Evolutionary conservation across 1,140 invertebrate species (phyloP), one percentile per base, ranked within the genome.

Genomic region (Drosophila guanche): DNA sequence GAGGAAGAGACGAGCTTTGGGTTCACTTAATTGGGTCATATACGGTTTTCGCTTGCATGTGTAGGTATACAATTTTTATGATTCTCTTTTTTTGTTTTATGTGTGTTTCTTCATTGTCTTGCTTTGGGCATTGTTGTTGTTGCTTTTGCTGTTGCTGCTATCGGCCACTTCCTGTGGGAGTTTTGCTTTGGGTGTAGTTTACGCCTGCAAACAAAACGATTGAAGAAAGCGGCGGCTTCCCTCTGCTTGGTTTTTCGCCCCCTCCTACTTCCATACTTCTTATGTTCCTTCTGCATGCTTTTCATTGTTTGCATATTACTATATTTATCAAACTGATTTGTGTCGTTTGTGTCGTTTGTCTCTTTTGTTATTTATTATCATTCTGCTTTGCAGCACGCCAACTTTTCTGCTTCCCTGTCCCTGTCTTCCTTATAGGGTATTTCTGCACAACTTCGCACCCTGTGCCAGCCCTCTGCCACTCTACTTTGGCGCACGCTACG

Each of bases 11-110:
- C 66, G 58, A 71, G 66, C 74, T 70, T 76, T 76, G 51, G 70
- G 62, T 74, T 83, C 55, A 76, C 65, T 90, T 86, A 89, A 89
- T 89, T 86, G 77, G 86, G 86, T 89, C 86, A 89, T 76, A 66
- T 77, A 81, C 80, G 75, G 75, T 84, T 79, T 88, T 81, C 65
- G 72, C 67, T 76, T 84, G 71, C 81, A 73, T 69, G 59, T 68
- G 48, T 20, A 20, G 16, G 16, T 58, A 57, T 59, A 76, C 57
- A 33, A 53, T 76, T 59, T 79, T 74, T 62, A 70, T 75, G 60
- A 46, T 57, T 70, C 81, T 78, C 51, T 60, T 78, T 70, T 20
- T 27, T 56, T 50, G 54, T 57, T 55, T 40, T 53, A 37, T 37
- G 33, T 37, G 33, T 37, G 10, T 56, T 63, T 73, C 66, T 63